phyloP scores from a whole-genome alignment of 2,888 invertebrate genomes.

The Acleris laterana region DNA sequence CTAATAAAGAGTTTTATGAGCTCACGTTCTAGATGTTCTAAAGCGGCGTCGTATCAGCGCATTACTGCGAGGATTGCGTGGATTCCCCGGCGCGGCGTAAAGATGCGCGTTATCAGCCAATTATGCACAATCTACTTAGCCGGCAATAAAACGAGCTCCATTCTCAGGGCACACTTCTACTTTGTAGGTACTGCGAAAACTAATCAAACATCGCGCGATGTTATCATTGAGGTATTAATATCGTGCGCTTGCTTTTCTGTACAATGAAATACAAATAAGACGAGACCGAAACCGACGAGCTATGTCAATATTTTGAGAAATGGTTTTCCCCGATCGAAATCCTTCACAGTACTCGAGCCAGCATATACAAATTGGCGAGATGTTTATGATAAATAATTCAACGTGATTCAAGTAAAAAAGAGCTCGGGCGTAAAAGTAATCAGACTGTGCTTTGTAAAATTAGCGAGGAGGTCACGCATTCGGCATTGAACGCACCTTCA shows the following conservation, averaged over 20 bases:
- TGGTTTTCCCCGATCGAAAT: neutral
- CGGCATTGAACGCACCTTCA: slow-evolving; percentile 34
- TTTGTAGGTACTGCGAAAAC: neutral
- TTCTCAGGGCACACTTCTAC: neutral
- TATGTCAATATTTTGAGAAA: slow-evolving; percentile 16
- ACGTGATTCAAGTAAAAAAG: slow-evolving; percentile 12
- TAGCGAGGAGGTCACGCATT: slow-evolving; percentile 31
- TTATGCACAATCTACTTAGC: slow-evolving; percentile 23
- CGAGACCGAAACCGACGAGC: slow-evolving; percentile 1
- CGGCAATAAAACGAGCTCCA: slow-evolving; percentile 16
- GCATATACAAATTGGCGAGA: neutral
- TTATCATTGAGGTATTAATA: neutral
- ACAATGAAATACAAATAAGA: neutral
- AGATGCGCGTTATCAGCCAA: slow-evolving; percentile 27
- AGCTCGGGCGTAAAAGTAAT: slow-evolving; percentile 22
- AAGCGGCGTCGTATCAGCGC: slow-evolving; percentile 27
- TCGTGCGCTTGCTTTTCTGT: neutral
- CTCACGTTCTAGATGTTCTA: slow-evolving; percentile 31
- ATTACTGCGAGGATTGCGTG: slow-evolving; percentile 38
- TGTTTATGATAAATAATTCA: slow-evolving; percentile 23
- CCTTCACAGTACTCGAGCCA: neutral
- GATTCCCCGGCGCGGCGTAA: slow-evolving; percentile 34
- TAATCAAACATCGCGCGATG: slow-evolving; percentile 1
- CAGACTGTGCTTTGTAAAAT: slow-evolving; percentile 18
- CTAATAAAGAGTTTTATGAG: slow-evolving; percentile 34